Evolutionary conservation across 2,888 invertebrate species (phyloP).

Genomic region (Agrotis puta): DNA sequence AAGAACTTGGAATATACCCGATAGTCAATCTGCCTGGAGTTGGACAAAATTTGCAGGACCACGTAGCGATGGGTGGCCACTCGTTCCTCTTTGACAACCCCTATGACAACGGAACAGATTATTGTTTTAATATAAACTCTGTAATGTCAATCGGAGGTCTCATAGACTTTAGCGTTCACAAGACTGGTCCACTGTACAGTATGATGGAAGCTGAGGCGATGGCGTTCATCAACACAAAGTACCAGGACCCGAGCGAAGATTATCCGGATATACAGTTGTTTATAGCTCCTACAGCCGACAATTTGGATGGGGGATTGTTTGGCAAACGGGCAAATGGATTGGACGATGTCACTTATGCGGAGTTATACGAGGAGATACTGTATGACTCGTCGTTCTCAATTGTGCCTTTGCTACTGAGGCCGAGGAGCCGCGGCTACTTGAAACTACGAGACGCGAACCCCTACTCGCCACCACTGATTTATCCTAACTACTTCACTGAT

Average conservation of each 20-base stretch:
- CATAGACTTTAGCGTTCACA: slow-evolving; percentile 91
- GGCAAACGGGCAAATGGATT: slow-evolving; percentile 93
- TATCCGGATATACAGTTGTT: slow-evolving; percentile 96
- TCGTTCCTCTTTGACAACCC: slow-evolving; percentile 93
- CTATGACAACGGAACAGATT: slow-evolving; percentile 89
- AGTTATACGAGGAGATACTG: slow-evolving; percentile 93
- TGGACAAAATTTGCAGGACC: slow-evolving; percentile 96
- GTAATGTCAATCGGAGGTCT: slow-evolving; percentile 92
- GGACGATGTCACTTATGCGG: slow-evolving; percentile 92
- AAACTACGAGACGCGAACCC: slow-evolving; percentile 93
- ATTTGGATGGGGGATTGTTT: slow-evolving; percentile 94
- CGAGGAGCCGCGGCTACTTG: slow-evolving; percentile 93
- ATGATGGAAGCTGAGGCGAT: slow-evolving; percentile 95
- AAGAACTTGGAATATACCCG: slow-evolving; percentile 91
- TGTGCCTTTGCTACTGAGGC: slow-evolving; percentile 93
- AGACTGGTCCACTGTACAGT: slow-evolving; percentile 93
- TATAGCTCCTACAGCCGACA: slow-evolving; percentile 94
- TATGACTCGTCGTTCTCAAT: slow-evolving; percentile 93
- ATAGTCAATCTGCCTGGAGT: slow-evolving; percentile 93
- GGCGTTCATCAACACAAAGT: slow-evolving; percentile 95
- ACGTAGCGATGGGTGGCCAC: slow-evolving; percentile 95
- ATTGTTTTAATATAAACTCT: slow-evolving; percentile 93
- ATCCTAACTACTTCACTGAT: slow-evolving; percentile 96
- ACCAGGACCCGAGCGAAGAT: slow-evolving; percentile 92
- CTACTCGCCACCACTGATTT: slow-evolving; percentile 94